A percentile compares a stretch with the other conserved stretches of the same genome.
phyloP scores from a whole-genome alignment of 1,140 invertebrate genomes.

The Ctenoplectra terminalis region DNA sequence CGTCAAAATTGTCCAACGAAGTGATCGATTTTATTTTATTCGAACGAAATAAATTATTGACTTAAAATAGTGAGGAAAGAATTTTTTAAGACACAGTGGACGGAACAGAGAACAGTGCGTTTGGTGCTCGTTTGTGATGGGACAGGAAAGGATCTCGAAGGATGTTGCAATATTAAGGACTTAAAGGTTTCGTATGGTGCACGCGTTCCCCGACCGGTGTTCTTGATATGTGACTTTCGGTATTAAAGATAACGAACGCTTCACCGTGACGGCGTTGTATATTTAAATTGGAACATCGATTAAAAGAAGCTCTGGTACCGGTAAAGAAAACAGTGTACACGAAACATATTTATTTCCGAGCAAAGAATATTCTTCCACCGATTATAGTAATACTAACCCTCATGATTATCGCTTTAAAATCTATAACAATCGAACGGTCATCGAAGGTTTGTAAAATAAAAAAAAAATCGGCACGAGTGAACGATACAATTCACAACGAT shows the following conservation, averaged over 20 bases:
- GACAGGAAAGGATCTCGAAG: neutral
- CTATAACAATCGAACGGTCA: neutral
- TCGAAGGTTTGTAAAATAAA: neutral
- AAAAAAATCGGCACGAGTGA: neutral
- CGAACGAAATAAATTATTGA: no score
- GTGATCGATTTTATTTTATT: neutral
- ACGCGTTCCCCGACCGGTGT: neutral
- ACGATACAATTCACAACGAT: neutral
- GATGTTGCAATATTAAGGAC: neutral
- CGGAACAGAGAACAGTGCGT: neutral
- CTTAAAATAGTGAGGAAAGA: neutral
- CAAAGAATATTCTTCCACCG: neutral
- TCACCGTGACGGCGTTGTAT: neutral
- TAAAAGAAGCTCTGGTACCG: neutral
- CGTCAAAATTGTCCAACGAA: no score
- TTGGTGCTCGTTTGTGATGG: conserved; percentile 15
- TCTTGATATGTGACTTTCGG: neutral
- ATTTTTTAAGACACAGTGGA: neutral
- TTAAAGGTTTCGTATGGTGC: neutral
- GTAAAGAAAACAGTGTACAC: neutral
- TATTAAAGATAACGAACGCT: neutral
- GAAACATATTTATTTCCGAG: neutral
- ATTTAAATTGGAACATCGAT: neutral
- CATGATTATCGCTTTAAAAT: no score
- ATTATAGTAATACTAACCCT: neutral